These are phyloP conservation scores for Lepidurus apus DNA, from an alignment of 1,140 invertebrate genomes.

Conservation along the genomic window DNA sequence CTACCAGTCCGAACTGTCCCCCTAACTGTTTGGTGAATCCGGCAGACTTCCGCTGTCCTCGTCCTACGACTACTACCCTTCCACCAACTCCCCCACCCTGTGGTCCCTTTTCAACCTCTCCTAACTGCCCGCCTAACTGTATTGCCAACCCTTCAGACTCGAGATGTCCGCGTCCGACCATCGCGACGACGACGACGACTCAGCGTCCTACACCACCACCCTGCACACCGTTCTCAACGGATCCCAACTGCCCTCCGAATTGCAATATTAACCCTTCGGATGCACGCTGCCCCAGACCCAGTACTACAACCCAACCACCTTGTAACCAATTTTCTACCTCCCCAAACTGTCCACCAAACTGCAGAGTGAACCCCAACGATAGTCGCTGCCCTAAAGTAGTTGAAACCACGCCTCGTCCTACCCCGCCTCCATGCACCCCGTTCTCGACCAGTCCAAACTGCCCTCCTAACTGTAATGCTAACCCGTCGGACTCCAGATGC, in stretches of 20 bases:
- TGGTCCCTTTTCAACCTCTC: background rate
- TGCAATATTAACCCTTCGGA: background rate
- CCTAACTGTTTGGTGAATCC: background rate
- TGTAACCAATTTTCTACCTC: background rate
- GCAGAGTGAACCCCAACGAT: background rate
- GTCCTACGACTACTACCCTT: constrained; percentile 13
- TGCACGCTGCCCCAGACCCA: background rate
- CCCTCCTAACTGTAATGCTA: background rate
- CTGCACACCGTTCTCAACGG: background rate
- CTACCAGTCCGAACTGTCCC: background rate
- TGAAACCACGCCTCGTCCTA: background rate
- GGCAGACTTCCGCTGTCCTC: background rate
- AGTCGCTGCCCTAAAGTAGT: background rate
- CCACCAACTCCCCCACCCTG: constrained; percentile 25
- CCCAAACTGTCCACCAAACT: background rate
- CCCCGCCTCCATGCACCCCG: background rate
- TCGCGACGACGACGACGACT: background rate
- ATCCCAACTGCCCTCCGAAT: background rate
- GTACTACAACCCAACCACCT: background rate
- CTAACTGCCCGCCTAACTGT: background rate
- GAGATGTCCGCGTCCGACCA: background rate
- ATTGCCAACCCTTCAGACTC: background rate
- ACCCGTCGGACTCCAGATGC: background rate
- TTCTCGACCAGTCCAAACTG: background rate
- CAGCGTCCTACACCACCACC: background rate